Evolutionary conservation across 2,797 vertebrate species (phyloP).

Genomic region (Phalanger gymnotis): DNA sequence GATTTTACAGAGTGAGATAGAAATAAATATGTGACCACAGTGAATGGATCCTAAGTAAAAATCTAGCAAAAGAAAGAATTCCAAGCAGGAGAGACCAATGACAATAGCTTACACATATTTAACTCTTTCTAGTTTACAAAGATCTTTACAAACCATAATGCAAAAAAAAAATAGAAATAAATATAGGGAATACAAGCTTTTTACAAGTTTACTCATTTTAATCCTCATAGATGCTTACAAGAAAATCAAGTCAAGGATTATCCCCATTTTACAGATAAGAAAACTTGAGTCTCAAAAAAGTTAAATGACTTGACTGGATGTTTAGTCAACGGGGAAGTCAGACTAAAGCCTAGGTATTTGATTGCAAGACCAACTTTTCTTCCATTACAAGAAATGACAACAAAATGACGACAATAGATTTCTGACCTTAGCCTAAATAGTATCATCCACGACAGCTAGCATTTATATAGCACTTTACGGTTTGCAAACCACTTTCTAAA

Average conservation of each 20-base stretch:
- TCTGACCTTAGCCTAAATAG: not conserved
- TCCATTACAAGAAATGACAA: not conserved
- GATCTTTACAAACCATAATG: not conserved
- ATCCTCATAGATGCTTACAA: not conserved
- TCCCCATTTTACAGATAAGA: slow-evolving; percentile 5
- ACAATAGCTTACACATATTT: not conserved
- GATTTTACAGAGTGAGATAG: not conserved
- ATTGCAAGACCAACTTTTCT: not conserved
- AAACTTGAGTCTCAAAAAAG: not conserved
- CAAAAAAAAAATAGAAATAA: not conserved
- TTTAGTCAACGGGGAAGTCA: not conserved
- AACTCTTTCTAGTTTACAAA: not conserved
- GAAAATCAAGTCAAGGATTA: not conserved
- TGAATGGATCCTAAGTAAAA: not conserved
- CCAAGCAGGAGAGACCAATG: not conserved
- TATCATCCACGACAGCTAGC: not conserved
- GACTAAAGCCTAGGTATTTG: not conserved
- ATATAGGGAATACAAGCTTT: not conserved
- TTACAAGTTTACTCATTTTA: slow-evolving; percentile 2
- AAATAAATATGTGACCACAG: not conserved
- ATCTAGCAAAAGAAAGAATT: not conserved
- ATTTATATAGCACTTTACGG: not conserved
- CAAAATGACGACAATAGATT: not conserved
- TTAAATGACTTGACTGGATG: not conserved
- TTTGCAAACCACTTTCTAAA: not conserved